Evolutionary conservation across 2,113 vertebrate species (phyloP), one percentile per base, ranked within the genome.

Genomic region (Dryoscopus gambensis): DNA sequence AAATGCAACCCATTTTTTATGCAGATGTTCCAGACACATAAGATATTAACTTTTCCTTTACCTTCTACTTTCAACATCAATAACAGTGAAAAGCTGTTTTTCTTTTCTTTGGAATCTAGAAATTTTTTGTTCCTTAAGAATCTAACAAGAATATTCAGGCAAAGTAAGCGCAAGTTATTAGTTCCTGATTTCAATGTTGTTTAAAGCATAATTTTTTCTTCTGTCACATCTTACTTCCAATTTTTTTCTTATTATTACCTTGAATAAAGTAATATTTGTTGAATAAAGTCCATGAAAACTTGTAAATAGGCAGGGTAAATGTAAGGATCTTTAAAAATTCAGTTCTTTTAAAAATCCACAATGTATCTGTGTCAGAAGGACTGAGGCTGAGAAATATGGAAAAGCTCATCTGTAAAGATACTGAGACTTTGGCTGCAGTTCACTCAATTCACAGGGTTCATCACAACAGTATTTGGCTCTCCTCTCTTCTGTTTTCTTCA

Each of bases 401-500:
- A 91, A 94, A 90, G 64, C 37, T 87, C 65, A 93, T 81, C 83
- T 78, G 60, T 74, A 57, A 93, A 93, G 82, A 90, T 78, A 78
- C 5, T 65, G 82, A 69, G 71, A 64, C 63, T 60, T 92, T 96
- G 95, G 88, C 88, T 86, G 30, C 85, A 86, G 64, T 96, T 93
- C 93, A 94, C 76, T 96, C 83, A 90, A 3, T 92, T 92, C 92
- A 75, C 56, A 81, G 76, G 52, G 68, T 67, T 87, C 60, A 74
- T 92, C 87, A 90, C 68, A 95, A 86, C 76, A 90, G 73, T 53
- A 35, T 68, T 89, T 95, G 92, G 90, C 90, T 84, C 71, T 74
- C 50, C 70, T 73, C 74, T 83, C 84, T 62, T 87, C 94, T 88
- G 79, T 91, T 96, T 94, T 94, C 93, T 88, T 88, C 92, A n/a